A percentile compares a stretch with the other conserved stretches of the same genome.
phyloP scores from a whole-genome alignment of 2,888 invertebrate genomes.

The Morpho achilles region DNA sequence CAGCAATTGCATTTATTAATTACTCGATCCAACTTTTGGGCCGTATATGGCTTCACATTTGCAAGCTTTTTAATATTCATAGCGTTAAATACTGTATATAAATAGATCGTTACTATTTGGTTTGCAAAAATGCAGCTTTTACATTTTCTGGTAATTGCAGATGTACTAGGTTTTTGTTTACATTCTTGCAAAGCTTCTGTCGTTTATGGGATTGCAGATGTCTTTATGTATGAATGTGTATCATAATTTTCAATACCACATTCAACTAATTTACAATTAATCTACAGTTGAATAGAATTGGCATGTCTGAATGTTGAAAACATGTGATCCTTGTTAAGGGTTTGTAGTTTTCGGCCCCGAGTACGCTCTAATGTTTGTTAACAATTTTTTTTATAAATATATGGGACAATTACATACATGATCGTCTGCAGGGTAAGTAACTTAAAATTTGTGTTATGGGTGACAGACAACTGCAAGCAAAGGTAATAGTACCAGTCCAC shows the following conservation, averaged over 20 bases:
- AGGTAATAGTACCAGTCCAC: too few species aligned
- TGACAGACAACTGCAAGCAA: too few species aligned
- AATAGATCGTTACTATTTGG: neutral
- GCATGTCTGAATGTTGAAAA: too few species aligned
- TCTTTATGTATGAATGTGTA: slow-evolving; percentile 3
- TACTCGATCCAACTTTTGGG: slow-evolving; percentile 1
- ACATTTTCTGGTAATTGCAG: slow-evolving; percentile 9
- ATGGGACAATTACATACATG: too few species aligned
- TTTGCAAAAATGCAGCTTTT: neutral
- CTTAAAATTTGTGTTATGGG: too few species aligned
- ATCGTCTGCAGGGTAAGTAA: too few species aligned
- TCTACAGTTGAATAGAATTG: too few species aligned
- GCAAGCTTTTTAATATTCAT: slow-evolving; percentile 10
- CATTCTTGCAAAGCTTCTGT: neutral
- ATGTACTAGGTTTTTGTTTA: slow-evolving; percentile 7
- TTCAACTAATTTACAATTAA: slow-evolving; percentile 8
- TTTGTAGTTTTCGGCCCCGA: too few species aligned
- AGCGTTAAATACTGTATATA: slow-evolving; percentile 2
- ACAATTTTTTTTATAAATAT: too few species aligned
- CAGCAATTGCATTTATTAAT: too few species aligned
- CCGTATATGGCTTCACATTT: neutral
- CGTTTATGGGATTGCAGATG: slow-evolving; percentile 8
- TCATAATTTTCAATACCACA: neutral
- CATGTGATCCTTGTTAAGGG: too few species aligned
- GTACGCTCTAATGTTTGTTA: too few species aligned